Evolutionary conservation across 2,888 invertebrate genomes (phyloP).

Genomic region (Thecocarcelia acutangulata): DNA sequence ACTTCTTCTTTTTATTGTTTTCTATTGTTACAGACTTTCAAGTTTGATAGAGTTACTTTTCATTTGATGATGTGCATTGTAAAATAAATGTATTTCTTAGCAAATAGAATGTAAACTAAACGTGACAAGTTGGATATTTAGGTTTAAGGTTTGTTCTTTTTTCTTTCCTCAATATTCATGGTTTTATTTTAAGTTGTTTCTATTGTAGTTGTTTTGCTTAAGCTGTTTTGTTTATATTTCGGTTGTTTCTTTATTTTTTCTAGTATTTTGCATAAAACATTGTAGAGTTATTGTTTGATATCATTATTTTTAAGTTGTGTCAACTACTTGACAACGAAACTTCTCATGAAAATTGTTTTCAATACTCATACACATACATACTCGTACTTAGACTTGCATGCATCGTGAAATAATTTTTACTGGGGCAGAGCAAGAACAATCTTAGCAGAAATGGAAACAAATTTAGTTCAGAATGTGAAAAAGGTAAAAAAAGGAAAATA

Average conservation of each 20-base stretch:
- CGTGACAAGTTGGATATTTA: conserved; percentile 55
- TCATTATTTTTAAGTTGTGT: conserved; percentile 68
- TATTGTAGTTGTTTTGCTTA: conserved; percentile 1
- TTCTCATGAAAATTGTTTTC: conserved; percentile 55
- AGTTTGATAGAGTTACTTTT: conserved; percentile 59
- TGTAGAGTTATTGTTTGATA: conserved; percentile 60
- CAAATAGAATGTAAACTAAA: conserved; percentile 60
- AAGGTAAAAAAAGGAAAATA: not conserved
- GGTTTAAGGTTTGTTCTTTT: conserved; percentile 24
- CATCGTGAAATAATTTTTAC: conserved; percentile 1
- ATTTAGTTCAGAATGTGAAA: not conserved
- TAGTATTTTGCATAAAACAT: conserved; percentile 57
- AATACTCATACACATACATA: conserved; percentile 20
- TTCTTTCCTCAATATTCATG: not conserved
- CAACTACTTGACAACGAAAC: conserved; percentile 60
- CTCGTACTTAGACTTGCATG: not conserved
- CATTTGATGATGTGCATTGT: conserved; percentile 52
- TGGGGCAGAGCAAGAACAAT: not conserved
- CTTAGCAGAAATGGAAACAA: not conserved
- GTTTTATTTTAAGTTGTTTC: conserved; percentile 10
- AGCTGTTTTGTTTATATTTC: conserved; percentile 28
- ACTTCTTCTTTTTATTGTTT: conserved; percentile 29
- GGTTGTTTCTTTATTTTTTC: conserved; percentile 24
- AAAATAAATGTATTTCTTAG: conserved; percentile 40
- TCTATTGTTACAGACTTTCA: conserved; percentile 37